Base-by-base conservation (phyloP, 2,113 vertebrate species). In the Channa maculata region DNA sequence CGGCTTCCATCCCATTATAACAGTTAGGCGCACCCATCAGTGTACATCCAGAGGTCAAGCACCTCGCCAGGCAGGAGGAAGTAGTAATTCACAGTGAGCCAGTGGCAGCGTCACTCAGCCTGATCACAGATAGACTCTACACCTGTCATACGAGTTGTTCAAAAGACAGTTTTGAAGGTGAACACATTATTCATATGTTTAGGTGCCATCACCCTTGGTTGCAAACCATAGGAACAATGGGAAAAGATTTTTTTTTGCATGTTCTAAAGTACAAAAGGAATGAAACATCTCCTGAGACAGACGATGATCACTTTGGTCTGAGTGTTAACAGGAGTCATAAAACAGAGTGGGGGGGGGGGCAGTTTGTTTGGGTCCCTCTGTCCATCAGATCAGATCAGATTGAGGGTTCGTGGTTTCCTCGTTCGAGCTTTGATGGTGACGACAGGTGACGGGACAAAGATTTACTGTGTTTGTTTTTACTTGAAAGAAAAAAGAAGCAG, bases 21-120 rank as follows among this genome's bases (percentile, higher is more conserved):
- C 90, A 88, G 85, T 94, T 94, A 94, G 94, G 94, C 93, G 88
- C 88, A 92, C 86, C 89, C 92, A 86, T 94, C 92, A 90, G 67
- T 87, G 85, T 80, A 79, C 84, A 91, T 88, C 90, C 86, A 88
- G 80, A 92, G 94, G 93, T 95, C 94, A 92, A 59, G 8, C 33
- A 67, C 76, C 80, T 75, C 53, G 34, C 38, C 55, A 24, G 0
- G 71, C 65, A 85, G 91, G 90, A 95, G 94, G 94, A 95, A 95
- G 92, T 75, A 91, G 92, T 75, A 92, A 91, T 65, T 91, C 84
- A 37, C 10, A 0, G 54, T 49, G 39, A 46, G 64, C 15, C 61
- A 63, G 70, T 45, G 41, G 43, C 45, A 14, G 45, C 13, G 41
- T 80, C 53, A 50, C 50, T 65, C 70, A 15, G 60, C 33, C 51